Evolutionary conservation across 1,140 invertebrate species (phyloP).

Genomic region (Copidosoma floridanum): DNA sequence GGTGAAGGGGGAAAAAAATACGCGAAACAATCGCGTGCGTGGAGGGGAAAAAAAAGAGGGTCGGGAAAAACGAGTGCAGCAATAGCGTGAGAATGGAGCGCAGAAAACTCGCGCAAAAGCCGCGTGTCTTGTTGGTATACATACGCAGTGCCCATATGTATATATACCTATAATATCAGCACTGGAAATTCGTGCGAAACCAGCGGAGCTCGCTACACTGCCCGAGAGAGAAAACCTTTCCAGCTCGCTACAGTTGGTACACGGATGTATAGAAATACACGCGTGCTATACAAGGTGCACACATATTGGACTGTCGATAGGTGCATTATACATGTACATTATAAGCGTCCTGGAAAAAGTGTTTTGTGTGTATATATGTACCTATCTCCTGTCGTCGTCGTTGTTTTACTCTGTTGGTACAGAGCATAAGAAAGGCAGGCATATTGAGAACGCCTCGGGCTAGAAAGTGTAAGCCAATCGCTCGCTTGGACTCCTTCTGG

Average conservation of each 20-base stretch:
- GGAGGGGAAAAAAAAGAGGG: slow-evolving; percentile 3
- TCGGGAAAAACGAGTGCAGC: not conserved
- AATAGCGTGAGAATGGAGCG: not conserved
- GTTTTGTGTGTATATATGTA: too few relatives aligned
- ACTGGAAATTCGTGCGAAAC: slow-evolving; percentile 17
- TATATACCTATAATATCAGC: not conserved
- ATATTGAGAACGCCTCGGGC: slow-evolving; percentile 18
- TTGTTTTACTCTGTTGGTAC: too few relatives aligned
- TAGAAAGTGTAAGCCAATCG: too few relatives aligned
- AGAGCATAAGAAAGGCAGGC: not conserved
- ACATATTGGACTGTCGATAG: too few relatives aligned
- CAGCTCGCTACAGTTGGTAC: too few relatives aligned
- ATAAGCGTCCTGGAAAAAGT: too few relatives aligned
- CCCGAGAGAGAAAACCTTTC: not conserved
- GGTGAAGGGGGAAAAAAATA: too few relatives aligned
- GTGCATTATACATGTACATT: too few relatives aligned
- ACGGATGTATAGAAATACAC: too few relatives aligned
- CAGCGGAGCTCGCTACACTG: not conserved
- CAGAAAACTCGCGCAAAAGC: not conserved
- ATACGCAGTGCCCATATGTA: not conserved
- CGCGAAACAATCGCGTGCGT: not conserved
- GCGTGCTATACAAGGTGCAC: too few relatives aligned
- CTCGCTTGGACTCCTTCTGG: too few relatives aligned
- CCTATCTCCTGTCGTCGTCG: too few relatives aligned
- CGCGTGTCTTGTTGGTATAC: not conserved